These are phyloP conservation scores for Dasyornis broadbenti DNA, from an alignment of 2,113 vertebrate species.

Conservation along the genomic window DNA sequence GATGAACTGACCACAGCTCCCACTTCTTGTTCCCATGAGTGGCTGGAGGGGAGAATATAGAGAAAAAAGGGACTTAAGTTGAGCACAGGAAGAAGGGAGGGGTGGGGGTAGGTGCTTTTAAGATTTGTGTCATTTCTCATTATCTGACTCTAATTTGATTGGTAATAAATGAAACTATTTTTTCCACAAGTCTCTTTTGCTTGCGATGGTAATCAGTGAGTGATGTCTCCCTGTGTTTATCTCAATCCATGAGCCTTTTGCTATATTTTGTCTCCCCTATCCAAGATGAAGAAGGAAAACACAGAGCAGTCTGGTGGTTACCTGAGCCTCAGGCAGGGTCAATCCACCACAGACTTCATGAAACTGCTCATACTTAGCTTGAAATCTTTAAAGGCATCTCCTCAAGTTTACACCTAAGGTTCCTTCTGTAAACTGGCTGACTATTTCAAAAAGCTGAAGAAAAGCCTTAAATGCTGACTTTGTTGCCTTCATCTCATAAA, in stretches of 20 bases:
- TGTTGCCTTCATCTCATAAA: neutral
- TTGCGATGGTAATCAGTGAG: rapidly evolving
- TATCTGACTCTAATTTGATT: neutral
- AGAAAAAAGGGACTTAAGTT: neutral
- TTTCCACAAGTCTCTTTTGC: neutral
- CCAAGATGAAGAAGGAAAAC: neutral
- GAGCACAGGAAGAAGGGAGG: too few relatives aligned
- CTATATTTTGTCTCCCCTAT: neutral
- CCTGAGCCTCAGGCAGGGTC: neutral
- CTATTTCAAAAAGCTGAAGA: neutral
- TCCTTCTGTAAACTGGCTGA: neutral
- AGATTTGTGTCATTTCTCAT: neutral
- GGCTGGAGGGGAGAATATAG: neutral
- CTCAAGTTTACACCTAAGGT: neutral
- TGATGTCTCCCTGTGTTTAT: neutral
- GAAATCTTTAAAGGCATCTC: neutral
- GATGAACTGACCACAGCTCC: too few relatives aligned
- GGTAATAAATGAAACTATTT: neutral
- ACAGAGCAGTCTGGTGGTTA: neutral
- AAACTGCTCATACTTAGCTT: neutral
- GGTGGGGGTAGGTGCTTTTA: neutral
- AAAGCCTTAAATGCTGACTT: neutral
- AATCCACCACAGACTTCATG: neutral
- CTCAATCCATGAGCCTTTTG: neutral
- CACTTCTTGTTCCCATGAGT: neutral